Conservation (phyloP, 2,888 invertebrate genomes). For the Dugesia japonica region DNA sequence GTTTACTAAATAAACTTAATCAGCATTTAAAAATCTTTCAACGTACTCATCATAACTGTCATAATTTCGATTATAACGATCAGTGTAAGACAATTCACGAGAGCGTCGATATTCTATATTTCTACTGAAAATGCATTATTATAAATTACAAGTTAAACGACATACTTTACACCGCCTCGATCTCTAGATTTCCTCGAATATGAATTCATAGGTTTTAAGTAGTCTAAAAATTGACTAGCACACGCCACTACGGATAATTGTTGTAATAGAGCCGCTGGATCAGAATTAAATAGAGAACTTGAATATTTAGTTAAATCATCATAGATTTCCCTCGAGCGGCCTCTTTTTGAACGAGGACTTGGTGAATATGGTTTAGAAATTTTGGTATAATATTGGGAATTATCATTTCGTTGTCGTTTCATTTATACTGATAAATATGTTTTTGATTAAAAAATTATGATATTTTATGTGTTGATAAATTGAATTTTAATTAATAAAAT, state of each 20-base stretch:
- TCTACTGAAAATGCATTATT: too few species aligned
- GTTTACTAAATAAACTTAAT: too few species aligned
- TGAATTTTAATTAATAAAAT: too few species aligned
- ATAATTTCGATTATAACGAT: too few species aligned
- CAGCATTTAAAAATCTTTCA: too few species aligned
- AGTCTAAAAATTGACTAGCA: neutral
- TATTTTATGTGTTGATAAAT: too few species aligned
- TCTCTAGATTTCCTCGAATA: neutral
- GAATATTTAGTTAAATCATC: neutral
- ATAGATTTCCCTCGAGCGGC: neutral
- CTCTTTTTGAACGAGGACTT: neutral
- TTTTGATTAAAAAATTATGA: too few species aligned
- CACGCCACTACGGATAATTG: neutral
- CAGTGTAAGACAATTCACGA: too few species aligned
- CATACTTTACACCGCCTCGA: neutral
- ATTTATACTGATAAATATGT: neutral
- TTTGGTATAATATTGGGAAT: neutral
- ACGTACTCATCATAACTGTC: too few species aligned
- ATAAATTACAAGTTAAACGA: too few species aligned
- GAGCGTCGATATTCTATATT: too few species aligned
- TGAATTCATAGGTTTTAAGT: neutral
- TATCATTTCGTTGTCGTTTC: slow-evolving; percentile 2
- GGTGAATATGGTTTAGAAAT: slow-evolving; percentile 1
- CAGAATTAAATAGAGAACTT: neutral
- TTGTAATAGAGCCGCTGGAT: neutral